phyloP scores from a whole-genome alignment of 2,797 vertebrate species.

The Megaceryle alcyon region DNA sequence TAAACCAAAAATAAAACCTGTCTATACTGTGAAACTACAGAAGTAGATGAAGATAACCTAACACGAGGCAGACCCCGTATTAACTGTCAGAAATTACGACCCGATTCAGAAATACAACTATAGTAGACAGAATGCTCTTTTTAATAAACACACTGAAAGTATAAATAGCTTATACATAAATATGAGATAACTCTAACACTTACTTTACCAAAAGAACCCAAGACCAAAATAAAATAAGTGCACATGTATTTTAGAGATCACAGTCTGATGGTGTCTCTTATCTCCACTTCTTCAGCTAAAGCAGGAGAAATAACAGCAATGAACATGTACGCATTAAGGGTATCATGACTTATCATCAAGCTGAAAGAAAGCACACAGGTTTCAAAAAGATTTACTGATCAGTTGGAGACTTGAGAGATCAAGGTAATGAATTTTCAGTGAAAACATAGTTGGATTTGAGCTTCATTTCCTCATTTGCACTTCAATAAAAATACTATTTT shows the following conservation, averaged over 20 bases:
- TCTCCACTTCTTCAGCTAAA: not conserved
- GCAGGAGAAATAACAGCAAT: not conserved
- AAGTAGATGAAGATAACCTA: not conserved
- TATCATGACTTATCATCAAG: not conserved
- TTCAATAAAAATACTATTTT: not conserved
- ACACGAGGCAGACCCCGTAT: not conserved
- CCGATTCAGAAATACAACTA: not conserved
- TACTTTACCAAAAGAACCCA: not conserved
- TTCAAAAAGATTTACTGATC: constrained; percentile 9
- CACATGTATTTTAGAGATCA: not conserved
- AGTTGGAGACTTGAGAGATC: not conserved
- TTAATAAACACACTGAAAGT: not conserved
- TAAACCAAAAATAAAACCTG: not conserved
- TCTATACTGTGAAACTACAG: not conserved
- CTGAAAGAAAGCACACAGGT: not conserved
- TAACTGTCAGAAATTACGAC: not conserved
- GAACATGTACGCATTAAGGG: not conserved
- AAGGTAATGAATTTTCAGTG: constrained; percentile 14
- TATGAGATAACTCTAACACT: not conserved
- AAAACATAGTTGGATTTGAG: not conserved
- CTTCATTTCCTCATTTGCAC: not conserved
- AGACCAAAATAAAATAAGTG: not conserved
- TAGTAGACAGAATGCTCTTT: not conserved
- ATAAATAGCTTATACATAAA: not conserved
- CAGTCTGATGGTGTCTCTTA: not conserved